Evolutionary conservation across 2,797 vertebrate genomes (phyloP), one percentile per base, ranked within the genome.

Genomic region (Dermochelys coriacea): DNA sequence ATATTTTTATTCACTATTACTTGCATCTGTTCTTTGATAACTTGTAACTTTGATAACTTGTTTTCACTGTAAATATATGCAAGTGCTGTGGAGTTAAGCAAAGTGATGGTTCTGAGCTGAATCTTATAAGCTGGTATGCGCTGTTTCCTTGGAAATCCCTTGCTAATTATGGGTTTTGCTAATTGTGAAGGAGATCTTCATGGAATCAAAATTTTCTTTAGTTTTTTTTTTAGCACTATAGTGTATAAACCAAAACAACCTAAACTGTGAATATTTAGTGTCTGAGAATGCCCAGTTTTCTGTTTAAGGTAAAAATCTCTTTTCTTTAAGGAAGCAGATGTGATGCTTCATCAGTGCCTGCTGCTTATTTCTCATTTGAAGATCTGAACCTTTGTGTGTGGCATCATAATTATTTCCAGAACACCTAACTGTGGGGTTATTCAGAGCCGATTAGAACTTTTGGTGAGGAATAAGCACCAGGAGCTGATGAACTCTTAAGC

Each of bases 331-430:
- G 64, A 68, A 29, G 25, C 6, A 2, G 41, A 29, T 45, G 25
- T 29, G 71, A 29, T 25, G 41, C 6, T 75, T 47, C 68, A 75
- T 23, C 41, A 86, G 54, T 85, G 54, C n/a, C 37, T 87, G 16
- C 12, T 84, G 47, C n/a, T 84, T 80, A 50, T 15, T 84, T 81
- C 86, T 84, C 9, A 50, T 4, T 41, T 68, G 61, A 25, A 34
- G 18, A 68, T 18, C 16, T 21, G 34, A 68, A 21, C 9, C 61
- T 68, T 81, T 71, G 4, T 47, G 45, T n/a, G 45, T 45, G 77
- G 37, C 49, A 85, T 19, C 81, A 15, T 0, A 0, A 54, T 49
- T 5, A 3, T 4, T 1, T 21, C 64, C 79, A 50, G 8, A 92
- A 75, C 74, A 91, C 52, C 41, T 61, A 50, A 8, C 16, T 19